phyloP scores from a whole-genome alignment of 1,140 invertebrate species.

The Bombus impatiens region DNA sequence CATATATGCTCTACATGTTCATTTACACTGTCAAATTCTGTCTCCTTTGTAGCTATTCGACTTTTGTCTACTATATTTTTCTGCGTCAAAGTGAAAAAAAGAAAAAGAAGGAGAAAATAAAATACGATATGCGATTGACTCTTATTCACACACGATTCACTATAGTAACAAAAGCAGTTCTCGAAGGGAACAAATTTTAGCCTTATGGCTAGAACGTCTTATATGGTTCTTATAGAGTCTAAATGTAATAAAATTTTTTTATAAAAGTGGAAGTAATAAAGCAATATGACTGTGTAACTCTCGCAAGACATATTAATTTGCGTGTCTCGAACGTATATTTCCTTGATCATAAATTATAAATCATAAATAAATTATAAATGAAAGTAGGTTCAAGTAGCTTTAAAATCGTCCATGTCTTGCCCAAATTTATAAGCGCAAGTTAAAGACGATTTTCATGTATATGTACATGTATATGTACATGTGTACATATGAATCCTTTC shows the following conservation, averaged over 20 bases:
- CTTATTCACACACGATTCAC: neutral
- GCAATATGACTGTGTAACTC: neutral
- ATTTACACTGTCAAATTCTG: no score
- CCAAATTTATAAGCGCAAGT: neutral
- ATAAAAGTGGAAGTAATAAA: neutral
- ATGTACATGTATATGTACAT: neutral
- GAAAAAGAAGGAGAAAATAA: no score
- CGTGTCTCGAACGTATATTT: neutral
- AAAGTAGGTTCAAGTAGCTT: neutral
- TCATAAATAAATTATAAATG: neutral
- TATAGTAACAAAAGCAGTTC: neutral
- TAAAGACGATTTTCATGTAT: neutral
- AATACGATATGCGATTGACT: neutral
- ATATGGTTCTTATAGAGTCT: neutral
- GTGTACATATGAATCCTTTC: neutral
- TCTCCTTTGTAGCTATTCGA: no score
- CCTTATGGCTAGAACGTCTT: neutral
- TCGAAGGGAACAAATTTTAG: neutral
- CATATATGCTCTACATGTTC: no score
- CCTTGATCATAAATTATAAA: no score
- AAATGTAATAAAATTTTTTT: neutral
- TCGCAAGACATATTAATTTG: neutral
- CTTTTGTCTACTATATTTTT: no score
- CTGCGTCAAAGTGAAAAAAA: no score
- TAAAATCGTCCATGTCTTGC: neutral